Evolutionary conservation across 2,113 vertebrate genomes (phyloP), one percentile per base, ranked within the genome.

Genomic region (Hucho hucho): DNA sequence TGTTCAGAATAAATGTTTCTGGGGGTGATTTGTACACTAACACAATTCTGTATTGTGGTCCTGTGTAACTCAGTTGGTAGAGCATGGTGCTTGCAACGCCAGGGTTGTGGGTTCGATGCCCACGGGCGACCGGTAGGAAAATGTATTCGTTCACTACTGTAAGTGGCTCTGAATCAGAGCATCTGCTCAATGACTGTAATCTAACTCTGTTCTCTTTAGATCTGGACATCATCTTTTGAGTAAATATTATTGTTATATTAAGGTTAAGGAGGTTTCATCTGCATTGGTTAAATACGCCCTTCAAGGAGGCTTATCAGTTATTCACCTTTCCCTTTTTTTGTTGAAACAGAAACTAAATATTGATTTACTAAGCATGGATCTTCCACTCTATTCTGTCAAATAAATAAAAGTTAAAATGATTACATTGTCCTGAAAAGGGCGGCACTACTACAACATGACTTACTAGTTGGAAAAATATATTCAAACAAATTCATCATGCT

Each of bases 11-110:
- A 43, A 28, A 69, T 6, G 83, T 86, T 83, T 87, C 13, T 20
- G 75, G 79, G 89, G 71, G 76, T 75, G 78, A 89, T 90, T 89
- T 89, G 87, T 89, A 85, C 84, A 82, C 86, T 88, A 89, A 92
- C 87, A 84, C 75, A 78, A 89, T 92, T 85, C 87, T 85, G 83
- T 83, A 82, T 37, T 37, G 32, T 37, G 32, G 32, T 37, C 6
- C 32, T 7, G 32, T 37, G 32, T 37, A 7, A 6, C 6, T 37
- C 32, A 37, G 32, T 37, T 7, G 32, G 32, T 37, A 37, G 32
- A 37, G 32, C 6, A 37, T 37, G 6, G 32, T 7, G 1, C 6
- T 37, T 7, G 6, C 32, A 37, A 37, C 6, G 6, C 32, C 32
- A 37, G 32, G 32, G 4, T 7, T 29, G 4, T 29, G 28, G 28